Conservation (phyloP, 2,888 invertebrate genomes). For the Ophion costatus region DNA sequence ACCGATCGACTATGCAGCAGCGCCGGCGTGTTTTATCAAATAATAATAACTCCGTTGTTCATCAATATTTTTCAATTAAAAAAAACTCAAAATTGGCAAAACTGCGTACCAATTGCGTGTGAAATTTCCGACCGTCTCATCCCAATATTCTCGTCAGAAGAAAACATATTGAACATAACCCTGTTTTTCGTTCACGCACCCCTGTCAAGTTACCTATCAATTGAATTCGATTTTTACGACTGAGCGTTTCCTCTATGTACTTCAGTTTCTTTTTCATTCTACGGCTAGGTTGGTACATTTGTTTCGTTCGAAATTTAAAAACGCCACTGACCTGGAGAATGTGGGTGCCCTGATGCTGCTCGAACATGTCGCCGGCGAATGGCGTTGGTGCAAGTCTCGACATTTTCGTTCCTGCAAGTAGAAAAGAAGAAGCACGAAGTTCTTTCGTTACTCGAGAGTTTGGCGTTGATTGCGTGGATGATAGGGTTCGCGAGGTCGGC, state of each 20-base stretch:
- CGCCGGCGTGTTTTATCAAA: background rate
- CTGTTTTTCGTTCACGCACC: background rate
- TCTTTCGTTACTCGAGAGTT: conserved; percentile 57
- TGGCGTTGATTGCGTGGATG: conserved; percentile 51
- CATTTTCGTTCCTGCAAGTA: conserved; percentile 91
- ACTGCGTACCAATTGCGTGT: background rate
- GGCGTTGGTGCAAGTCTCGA: conserved; percentile 89
- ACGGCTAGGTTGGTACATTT: background rate
- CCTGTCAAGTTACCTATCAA: background rate
- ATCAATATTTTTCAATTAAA: background rate
- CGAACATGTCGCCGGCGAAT: conserved; percentile 95
- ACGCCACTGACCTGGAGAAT: conserved; percentile 92
- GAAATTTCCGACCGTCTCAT: background rate
- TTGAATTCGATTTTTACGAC: background rate
- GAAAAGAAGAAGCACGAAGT: conserved; percentile 68
- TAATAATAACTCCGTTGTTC: background rate
- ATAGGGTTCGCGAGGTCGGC: conserved; percentile 10
- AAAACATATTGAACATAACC: background rate
- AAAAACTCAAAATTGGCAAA: background rate
- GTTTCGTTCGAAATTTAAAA: background rate
- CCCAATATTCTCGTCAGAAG: background rate
- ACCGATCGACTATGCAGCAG: too few relatives aligned
- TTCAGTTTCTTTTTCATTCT: background rate
- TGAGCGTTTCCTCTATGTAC: background rate
- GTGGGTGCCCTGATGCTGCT: conserved; percentile 98